phyloP scores from a whole-genome alignment of 2,888 invertebrate species.

The Ochropleura plecta region DNA sequence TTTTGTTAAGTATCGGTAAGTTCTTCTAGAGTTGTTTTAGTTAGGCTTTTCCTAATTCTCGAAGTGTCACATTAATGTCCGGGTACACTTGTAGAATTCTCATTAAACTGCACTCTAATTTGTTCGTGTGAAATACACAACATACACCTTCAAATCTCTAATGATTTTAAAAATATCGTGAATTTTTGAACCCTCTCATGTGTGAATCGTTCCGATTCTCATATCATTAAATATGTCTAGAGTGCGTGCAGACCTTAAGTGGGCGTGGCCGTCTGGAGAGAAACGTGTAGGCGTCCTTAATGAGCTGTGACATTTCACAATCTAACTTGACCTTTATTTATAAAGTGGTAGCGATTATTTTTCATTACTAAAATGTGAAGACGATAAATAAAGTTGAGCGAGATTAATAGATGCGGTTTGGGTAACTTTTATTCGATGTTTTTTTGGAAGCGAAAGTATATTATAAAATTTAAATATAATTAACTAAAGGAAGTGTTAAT shows the following conservation, averaged over 20 bases:
- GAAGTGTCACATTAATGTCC: background rate
- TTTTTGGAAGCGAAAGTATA: background rate
- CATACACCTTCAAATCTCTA: background rate
- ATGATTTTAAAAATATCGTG: background rate
- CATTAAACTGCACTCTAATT: background rate
- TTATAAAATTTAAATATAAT: background rate
- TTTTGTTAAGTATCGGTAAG: background rate
- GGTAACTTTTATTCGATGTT: background rate
- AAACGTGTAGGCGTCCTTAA: conserved; percentile 76
- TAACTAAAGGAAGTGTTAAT: background rate
- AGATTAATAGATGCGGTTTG: conserved; percentile 3
- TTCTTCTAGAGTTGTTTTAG: background rate
- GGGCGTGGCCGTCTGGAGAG: conserved; percentile 77
- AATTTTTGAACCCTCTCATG: background rate
- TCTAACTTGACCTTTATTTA: conserved; percentile 74
- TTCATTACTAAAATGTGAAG: conserved; percentile 36
- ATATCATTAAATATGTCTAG: conserved; percentile 71
- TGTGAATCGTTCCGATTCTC: conserved; percentile 66
- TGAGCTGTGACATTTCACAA: conserved; percentile 69
- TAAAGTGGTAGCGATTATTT: conserved; percentile 58
- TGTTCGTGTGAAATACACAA: background rate
- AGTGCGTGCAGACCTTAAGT: conserved; percentile 57
- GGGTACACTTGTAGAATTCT: background rate
- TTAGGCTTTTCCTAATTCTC: background rate
- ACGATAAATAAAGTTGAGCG: conserved; percentile 2